phyloP scores from a whole-genome alignment of 2,113 vertebrate species.

The Pachycephala philippinensis region DNA sequence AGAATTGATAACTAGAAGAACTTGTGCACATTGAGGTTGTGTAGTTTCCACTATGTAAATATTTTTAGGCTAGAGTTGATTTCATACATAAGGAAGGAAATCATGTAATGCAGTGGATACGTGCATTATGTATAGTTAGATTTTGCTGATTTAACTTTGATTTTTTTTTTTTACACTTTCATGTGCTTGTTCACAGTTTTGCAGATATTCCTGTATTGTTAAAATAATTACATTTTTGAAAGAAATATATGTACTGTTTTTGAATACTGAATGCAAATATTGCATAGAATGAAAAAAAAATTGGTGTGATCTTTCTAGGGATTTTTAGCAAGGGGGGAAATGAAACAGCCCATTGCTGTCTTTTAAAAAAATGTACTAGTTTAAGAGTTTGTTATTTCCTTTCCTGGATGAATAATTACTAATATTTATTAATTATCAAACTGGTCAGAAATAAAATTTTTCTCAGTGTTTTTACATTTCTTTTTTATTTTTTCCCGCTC shows the following conservation, averaged over 20 bases:
- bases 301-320: not conserved
- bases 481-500: not conserved
- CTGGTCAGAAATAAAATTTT: not conserved
- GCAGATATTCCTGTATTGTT: not conserved
- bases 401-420: not conserved
- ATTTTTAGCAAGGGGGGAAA: not conserved
- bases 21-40: not conserved
- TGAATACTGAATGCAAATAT: not conserved
- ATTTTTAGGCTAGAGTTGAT: not conserved
- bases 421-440: not conserved
- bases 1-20: not conserved
- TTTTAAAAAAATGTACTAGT: not conserved
- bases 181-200: not conserved
- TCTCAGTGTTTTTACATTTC: not conserved
- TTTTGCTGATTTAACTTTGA: not conserved
- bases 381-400: not conserved
- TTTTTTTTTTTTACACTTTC: not conserved
- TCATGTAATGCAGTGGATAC: not conserved
- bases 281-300: not conserved
- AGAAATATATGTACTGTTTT: not conserved
- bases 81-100: not conserved
- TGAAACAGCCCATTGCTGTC: not conserved
- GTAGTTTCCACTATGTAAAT: not conserved
- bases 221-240: not conserved
- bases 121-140: not conserved